These are phyloP conservation scores for Ladona fulva DNA, from an alignment of 1,140 invertebrate genomes.

Conservation along the genomic window DNA sequence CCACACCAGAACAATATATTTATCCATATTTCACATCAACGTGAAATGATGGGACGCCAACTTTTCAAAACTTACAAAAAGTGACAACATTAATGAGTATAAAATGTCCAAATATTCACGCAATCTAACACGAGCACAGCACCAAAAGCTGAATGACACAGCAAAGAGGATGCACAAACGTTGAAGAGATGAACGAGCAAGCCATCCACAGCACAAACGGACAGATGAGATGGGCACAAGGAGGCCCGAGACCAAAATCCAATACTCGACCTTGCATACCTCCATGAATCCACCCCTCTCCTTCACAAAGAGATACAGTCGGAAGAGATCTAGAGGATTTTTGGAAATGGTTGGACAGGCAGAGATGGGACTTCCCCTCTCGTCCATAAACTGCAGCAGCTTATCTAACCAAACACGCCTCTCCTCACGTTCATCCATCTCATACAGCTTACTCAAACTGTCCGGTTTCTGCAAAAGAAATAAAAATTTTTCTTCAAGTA, in stretches of 20 bases:
- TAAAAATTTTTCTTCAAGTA: background rate
- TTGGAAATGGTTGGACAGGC: constrained; percentile 95
- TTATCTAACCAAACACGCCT: constrained; percentile 84
- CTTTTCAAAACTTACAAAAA: too few species aligned
- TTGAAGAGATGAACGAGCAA: background rate
- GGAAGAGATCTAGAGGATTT: constrained; percentile 94
- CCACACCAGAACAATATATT: too few species aligned
- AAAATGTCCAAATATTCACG: background rate
- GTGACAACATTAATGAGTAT: too few species aligned
- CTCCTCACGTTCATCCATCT: constrained; percentile 93
- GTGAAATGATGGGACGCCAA: too few species aligned
- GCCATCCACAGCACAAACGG: background rate
- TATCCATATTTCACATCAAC: too few species aligned
- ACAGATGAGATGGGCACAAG: background rate
- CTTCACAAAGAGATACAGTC: constrained; percentile 88
- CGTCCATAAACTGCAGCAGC: constrained; percentile 87
- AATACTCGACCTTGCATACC: constrained; percentile 71
- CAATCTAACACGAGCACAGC: background rate
- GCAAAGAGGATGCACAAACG: background rate
- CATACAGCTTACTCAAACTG: constrained; percentile 86
- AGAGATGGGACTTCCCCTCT: constrained; percentile 81
- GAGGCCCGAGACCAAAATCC: constrained; percentile 1
- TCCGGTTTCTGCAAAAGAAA: constrained; percentile 63
- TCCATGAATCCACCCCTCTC: constrained; percentile 95
- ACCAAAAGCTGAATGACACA: background rate